phyloP scores from a whole-genome alignment of 2,888 invertebrate genomes.

The Abrostola tripartita region DNA sequence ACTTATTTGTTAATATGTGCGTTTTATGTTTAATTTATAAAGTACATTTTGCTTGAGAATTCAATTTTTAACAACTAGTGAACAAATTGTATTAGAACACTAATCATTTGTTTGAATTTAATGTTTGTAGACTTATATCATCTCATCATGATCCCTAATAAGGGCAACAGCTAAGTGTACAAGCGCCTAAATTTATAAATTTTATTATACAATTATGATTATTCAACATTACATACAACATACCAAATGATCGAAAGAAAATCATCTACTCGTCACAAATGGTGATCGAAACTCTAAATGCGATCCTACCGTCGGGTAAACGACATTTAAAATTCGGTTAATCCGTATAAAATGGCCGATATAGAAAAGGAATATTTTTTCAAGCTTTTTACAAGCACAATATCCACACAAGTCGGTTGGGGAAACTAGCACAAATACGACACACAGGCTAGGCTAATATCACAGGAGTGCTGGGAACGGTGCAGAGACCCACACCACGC shows the following conservation, averaged over 20 bases:
- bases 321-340: conserved; percentile 78
- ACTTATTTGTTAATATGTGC: conserved; percentile 79
- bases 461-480: conserved; percentile 88
- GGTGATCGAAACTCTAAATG: conserved; percentile 74
- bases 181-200: conserved; percentile 71
- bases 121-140: conserved; percentile 56
- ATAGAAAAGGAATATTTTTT: conserved; percentile 74
- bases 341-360: conserved; percentile 83
- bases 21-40: conserved; percentile 76
- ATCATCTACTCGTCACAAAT: conserved; percentile 70
- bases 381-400: conserved; percentile 81
- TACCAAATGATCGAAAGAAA: conserved; percentile 70
- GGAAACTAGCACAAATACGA: conserved; percentile 87
- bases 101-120: conserved; percentile 49
- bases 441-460: conserved; percentile 88
- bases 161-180: conserved; percentile 67
- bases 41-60: conserved; percentile 74
- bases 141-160: conserved; percentile 61
- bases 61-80: conserved; percentile 72
- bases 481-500: conserved; percentile 68
- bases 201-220: conserved; percentile 70
- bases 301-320: conserved; percentile 74
- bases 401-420: conserved; percentile 80
- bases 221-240: conserved; percentile 75
- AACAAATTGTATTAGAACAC: conserved; percentile 60